Percentiles rank a stretch among this genome's conserved stretches.
phyloP scores from a whole-genome alignment of 2,113 vertebrate genomes.

The Entomyzon cyanotis region DNA sequence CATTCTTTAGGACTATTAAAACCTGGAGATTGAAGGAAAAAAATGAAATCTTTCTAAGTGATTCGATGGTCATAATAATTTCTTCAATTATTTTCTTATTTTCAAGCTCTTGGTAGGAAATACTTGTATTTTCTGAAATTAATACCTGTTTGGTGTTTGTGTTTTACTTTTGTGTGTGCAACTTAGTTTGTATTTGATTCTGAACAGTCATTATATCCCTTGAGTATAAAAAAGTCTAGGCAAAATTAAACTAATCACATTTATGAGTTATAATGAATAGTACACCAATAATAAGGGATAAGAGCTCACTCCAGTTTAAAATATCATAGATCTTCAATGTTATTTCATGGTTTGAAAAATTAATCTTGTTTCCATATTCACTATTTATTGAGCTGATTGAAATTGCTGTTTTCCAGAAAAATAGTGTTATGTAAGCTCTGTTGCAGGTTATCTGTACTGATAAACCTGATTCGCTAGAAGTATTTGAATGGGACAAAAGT shows the following conservation, averaged over 20 bases:
- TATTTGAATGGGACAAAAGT: background rate
- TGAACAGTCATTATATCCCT: background rate
- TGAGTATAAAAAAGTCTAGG: background rate
- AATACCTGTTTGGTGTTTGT: background rate
- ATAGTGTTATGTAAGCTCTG: background rate
- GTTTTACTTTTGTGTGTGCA: background rate
- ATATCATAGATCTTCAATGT: background rate
- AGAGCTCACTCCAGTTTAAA: background rate
- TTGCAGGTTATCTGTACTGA: background rate
- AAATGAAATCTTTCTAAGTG: background rate
- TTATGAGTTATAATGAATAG: background rate
- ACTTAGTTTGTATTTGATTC: background rate
- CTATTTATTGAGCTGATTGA: background rate
- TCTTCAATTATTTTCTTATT: background rate
- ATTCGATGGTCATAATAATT: background rate
- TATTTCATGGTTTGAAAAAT: background rate
- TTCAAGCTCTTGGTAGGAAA: background rate
- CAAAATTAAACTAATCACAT: background rate
- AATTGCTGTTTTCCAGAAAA: background rate
- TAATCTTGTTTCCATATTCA: background rate
- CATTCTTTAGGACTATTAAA: background rate
- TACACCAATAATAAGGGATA: background rate
- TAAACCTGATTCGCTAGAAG: background rate
- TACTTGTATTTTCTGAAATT: background rate
- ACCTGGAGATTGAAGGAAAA: background rate